Evolutionary conservation across 1,140 invertebrate genomes (phyloP), one percentile per base, ranked within the genome.

Genomic region (Tetraneura akinire): DNA sequence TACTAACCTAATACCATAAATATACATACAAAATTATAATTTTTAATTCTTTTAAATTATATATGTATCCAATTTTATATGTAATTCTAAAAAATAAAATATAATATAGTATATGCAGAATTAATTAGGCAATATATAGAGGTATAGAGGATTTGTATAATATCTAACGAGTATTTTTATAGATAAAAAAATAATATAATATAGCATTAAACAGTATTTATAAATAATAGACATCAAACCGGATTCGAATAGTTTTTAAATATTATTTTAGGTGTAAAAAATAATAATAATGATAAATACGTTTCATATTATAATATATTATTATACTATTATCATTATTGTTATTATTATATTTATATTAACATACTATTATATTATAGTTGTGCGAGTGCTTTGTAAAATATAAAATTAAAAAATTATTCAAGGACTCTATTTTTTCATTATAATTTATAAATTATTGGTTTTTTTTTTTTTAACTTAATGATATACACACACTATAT

Each of bases 391-490:
- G 68, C 45, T 29, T 71, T 51, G 68, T 71, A n/a, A 51, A 71
- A 51, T 51, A 51, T 71, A n/a, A 71, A 71, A 51, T 51, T 14
- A 32, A 71, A n/a, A 62, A 18, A 6, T 70, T 51, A 26, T 29
- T 71, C 68, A 71, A 71, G 68, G 68, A 71, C 45, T 11, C 23
- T 32, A 29, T 49, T 37, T 71, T 45, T 49, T 71, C 21, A 68
- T 10, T 70, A 70, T 49, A 42, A 42, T 42, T 45, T 66, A 42
- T 66, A 71, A 49, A 10, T 51, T 51, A 51, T 71, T 10, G 45
- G 29, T 10, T 42, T 45, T 68, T 57, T 53, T 55, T 47, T 70
- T 49, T 70, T n/a, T n/a, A 13, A 47, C 1, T 13, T 8, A 13
- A 47, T 47, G n/a, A n/a, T n/a, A n/a, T n/a, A n/a, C n/a, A n/a